These are phyloP conservation scores for Cheilosia scutellata DNA, from an alignment of 2,888 invertebrate genomes.

Conservation along the genomic window DNA sequence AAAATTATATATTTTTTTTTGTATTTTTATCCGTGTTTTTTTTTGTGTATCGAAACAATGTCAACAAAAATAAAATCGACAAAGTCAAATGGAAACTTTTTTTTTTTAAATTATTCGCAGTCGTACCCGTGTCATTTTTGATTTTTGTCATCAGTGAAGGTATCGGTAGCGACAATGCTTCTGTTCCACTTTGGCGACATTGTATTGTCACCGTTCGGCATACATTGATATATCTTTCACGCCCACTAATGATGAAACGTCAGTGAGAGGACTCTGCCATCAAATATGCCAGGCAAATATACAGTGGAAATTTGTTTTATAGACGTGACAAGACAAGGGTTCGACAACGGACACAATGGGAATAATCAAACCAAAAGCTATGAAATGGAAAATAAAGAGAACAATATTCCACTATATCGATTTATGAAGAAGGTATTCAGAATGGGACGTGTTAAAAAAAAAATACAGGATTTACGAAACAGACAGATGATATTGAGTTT, in stretches of 20 bases:
- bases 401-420: too few species aligned
- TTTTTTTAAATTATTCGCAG: slow-evolving; percentile 50
- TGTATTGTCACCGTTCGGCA: background rate
- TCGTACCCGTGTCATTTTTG: slow-evolving; percentile 32
- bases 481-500: too few species aligned
- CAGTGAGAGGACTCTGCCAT: slow-evolving; percentile 3
- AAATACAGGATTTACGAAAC: too few species aligned
- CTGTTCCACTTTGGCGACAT: too few species aligned
- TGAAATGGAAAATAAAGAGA: too few species aligned
- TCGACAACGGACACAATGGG: slow-evolving; percentile 35
- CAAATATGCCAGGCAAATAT: slow-evolving; percentile 8
- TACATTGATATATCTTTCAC: slow-evolving; percentile 5
- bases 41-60: slow-evolving; percentile 14
- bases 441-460: too few species aligned
- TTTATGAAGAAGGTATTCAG: too few species aligned
- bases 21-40: background rate
- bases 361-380: background rate
- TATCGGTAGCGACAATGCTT: too few species aligned
- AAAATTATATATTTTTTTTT: too few species aligned
- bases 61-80: slow-evolving; percentile 19
- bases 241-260: slow-evolving; percentile 7
- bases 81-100: slow-evolving; percentile 52
- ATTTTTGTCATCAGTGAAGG: slow-evolving; percentile 44
- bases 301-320: slow-evolving; percentile 42
- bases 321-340: slow-evolving; percentile 50